phyloP scores from a whole-genome alignment of 2,797 vertebrate genomes.

The Tapera naevia region DNA sequence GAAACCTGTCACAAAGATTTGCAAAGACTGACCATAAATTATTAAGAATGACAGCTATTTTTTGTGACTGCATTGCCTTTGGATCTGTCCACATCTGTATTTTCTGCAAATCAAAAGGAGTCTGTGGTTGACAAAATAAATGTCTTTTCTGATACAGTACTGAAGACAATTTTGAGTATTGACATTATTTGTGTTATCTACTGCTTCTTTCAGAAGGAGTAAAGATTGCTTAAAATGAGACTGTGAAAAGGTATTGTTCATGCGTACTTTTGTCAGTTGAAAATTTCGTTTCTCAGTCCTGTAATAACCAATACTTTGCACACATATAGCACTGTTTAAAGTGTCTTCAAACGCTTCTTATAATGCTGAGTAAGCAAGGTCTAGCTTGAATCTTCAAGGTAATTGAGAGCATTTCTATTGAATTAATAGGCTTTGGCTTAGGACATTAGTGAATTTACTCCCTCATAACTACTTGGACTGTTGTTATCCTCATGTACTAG shows the following conservation, averaged over 20 bases:
- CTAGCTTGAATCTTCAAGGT: slow-evolving; percentile 5
- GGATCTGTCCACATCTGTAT: not conserved
- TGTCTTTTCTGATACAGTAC: not conserved
- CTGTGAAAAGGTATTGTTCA: not conserved
- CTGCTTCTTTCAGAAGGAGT: not conserved
- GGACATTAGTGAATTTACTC: not conserved
- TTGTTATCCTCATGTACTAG: not conserved
- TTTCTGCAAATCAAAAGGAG: not conserved
- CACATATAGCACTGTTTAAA: not conserved
- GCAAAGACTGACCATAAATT: not conserved
- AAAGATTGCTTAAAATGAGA: not conserved
- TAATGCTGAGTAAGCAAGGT: not conserved
- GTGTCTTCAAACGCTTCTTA: slow-evolving; percentile 8
- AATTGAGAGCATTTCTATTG: slow-evolving; percentile 5
- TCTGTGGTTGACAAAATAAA: not conserved
- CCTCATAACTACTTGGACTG: not conserved
- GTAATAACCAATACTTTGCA: not conserved
- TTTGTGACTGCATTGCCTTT: not conserved
- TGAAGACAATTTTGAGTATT: not conserved
- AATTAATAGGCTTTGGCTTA: not conserved
- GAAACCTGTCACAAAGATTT: not conserved
- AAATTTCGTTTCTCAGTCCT: not conserved
- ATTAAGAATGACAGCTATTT: not conserved
- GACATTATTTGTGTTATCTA: not conserved
- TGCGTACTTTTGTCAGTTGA: not conserved